phyloP scores from a whole-genome alignment of 2,797 vertebrate species.

The Malacoraja senta region DNA sequence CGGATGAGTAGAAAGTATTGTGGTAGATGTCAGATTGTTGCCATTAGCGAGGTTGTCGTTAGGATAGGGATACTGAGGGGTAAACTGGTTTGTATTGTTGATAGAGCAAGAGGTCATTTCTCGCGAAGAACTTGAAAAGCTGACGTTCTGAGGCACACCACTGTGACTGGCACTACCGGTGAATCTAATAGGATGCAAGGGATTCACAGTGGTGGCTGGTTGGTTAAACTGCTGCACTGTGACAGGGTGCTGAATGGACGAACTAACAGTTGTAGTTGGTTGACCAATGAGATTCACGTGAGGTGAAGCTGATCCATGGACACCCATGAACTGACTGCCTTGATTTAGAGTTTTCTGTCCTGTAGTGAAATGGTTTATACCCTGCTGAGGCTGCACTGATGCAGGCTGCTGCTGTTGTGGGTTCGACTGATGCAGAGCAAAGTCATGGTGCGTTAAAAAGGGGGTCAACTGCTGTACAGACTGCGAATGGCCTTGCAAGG shows the following conservation, averaged over 20 bases:
- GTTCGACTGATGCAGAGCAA: constrained; percentile 78
- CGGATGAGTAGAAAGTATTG: constrained; percentile 58
- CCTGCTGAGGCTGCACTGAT: constrained; percentile 58
- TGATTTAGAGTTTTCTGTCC: constrained; percentile 61
- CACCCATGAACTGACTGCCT: constrained; percentile 74
- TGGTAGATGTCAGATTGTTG: constrained; percentile 68
- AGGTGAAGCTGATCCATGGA: constrained; percentile 57
- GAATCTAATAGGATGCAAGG: constrained; percentile 13
- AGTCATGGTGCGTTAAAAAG: constrained; percentile 75
- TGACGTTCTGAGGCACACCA: constrained; percentile 54
- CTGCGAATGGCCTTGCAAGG: constrained; percentile 70
- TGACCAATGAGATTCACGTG: constrained; percentile 51
- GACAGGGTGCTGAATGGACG: constrained; percentile 62
- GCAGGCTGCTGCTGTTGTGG: constrained; percentile 66
- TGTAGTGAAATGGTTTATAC: constrained; percentile 61
- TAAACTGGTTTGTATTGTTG: constrained; percentile 66
- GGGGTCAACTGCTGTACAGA: constrained; percentile 73
- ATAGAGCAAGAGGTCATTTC: constrained; percentile 74
- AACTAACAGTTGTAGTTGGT: constrained; percentile 65
- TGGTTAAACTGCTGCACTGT: constrained; percentile 70
- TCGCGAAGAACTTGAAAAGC: constrained; percentile 63
- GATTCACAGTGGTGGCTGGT: constrained; percentile 57
- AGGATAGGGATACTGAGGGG: constrained; percentile 78
- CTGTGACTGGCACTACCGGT: constrained; percentile 56
- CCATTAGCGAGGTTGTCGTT: constrained; percentile 70